Conservation (phyloP, 2,797 vertebrate genomes). For the Crypturellus tataupa region DNA sequence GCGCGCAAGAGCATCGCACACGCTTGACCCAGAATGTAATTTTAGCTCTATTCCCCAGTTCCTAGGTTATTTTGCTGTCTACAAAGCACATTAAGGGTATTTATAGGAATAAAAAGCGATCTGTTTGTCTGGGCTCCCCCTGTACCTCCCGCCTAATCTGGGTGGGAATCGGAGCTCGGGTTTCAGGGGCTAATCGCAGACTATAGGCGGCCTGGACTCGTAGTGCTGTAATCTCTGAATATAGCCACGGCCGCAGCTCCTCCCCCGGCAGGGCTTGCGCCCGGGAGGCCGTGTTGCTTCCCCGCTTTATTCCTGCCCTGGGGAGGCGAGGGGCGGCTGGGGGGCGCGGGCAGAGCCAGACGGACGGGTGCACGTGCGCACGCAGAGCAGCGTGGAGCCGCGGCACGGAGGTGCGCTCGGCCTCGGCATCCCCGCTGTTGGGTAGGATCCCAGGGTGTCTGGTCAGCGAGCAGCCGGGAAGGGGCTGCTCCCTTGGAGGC, state of each 20-base stretch:
- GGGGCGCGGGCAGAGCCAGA: not conserved
- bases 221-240: not conserved
- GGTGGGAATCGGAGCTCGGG: not conserved
- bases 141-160: not conserved
- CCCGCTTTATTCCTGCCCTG: not conserved
- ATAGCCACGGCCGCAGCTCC: not conserved
- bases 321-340: not conserved
- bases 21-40: accelerated
- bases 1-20: not conserved
- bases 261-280: not conserved
- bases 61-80: not conserved
- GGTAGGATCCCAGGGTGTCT: not conserved
- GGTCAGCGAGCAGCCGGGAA: not conserved
- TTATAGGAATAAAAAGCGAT: not conserved
- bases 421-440: not conserved
- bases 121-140: not conserved
- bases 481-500: not conserved
- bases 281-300: slow-evolving; percentile 20
- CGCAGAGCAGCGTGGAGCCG: not conserved
- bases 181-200: slow-evolving; percentile 34
- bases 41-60: not conserved
- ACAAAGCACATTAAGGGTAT: not conserved
- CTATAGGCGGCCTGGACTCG: not conserved
- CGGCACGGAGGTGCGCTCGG: not conserved
- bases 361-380: not conserved